phyloP scores from a whole-genome alignment of 2,888 invertebrate species.

The Ophonus ardosiacus region DNA sequence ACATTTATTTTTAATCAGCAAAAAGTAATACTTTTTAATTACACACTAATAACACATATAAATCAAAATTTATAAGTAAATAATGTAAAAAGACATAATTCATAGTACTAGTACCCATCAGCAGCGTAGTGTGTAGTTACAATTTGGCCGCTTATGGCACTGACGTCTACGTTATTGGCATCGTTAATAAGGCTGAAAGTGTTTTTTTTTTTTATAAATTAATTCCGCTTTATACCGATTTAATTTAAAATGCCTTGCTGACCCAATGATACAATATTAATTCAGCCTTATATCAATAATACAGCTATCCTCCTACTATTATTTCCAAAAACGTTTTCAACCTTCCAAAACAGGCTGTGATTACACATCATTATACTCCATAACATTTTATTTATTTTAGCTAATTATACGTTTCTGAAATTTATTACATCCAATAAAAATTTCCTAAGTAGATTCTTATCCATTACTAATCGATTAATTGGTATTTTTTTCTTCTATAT shows the following conservation, averaged over 20 bases:
- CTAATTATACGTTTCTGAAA: constrained; percentile 37
- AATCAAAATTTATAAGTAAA: too few species aligned
- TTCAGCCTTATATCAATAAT: background rate
- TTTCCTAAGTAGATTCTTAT: constrained; percentile 33
- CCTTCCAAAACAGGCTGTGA: constrained; percentile 23
- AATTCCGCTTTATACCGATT: background rate
- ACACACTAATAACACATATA: too few species aligned
- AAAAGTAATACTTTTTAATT: too few species aligned
- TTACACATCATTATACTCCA: constrained; percentile 38
- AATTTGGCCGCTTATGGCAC: too few species aligned
- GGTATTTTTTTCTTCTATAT: constrained; percentile 18
- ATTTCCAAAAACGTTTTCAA: constrained; percentile 31
- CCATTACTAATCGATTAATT: constrained; percentile 29
- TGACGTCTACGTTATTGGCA: too few species aligned
- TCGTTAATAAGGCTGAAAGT: too few species aligned
- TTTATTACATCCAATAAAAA: constrained; percentile 28
- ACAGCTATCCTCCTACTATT: constrained; percentile 30
- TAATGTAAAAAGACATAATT: too few species aligned
- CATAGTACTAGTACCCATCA: too few species aligned
- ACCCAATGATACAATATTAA: constrained; percentile 1
- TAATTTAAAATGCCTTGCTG: constrained; percentile 2
- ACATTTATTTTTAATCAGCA: too few species aligned
- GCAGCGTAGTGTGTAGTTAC: too few species aligned
- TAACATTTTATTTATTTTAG: constrained; percentile 47
- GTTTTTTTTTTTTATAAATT: background rate